These are phyloP conservation scores for Pristionchus arcanus DNA, from an alignment of 2,888 invertebrate species.

Conservation along the genomic window DNA sequence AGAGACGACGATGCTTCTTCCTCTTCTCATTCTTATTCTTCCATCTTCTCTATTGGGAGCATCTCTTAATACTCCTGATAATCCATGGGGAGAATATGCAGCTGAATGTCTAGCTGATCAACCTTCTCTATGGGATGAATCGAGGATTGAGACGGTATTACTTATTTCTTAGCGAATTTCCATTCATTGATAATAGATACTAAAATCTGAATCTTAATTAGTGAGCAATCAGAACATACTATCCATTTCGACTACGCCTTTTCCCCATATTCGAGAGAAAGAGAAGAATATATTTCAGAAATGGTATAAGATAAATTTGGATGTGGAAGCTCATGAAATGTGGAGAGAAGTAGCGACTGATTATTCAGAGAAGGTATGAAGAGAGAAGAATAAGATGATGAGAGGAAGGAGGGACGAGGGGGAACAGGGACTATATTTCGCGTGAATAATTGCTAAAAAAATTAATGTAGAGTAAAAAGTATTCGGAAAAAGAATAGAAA, in stretches of 20 bases:
- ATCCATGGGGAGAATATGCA: constrained; percentile 52
- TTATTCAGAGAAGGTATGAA: background rate
- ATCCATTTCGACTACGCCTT: too few species aligned
- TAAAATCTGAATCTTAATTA: background rate
- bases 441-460: background rate
- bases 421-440: too few species aligned
- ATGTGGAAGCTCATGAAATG: background rate
- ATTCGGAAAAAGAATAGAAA: background rate
- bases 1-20: background rate
- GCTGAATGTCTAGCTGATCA: constrained; percentile 26
- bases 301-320: constrained; percentile 23
- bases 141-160: background rate
- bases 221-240: background rate
- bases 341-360: constrained; percentile 6
- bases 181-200: background rate
- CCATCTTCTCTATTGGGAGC: background rate
- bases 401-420: background rate
- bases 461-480: background rate
- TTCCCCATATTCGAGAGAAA: too few species aligned
- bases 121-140: constrained; percentile 20
- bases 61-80: constrained; percentile 15
- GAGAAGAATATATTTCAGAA: background rate
- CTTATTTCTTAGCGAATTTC: background rate
- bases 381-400: background rate
- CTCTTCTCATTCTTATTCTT: constrained; percentile 14